These are phyloP conservation scores for Philypnodon macrostomus DNA, from an alignment of 2,797 vertebrate genomes.

Conservation along the genomic window DNA sequence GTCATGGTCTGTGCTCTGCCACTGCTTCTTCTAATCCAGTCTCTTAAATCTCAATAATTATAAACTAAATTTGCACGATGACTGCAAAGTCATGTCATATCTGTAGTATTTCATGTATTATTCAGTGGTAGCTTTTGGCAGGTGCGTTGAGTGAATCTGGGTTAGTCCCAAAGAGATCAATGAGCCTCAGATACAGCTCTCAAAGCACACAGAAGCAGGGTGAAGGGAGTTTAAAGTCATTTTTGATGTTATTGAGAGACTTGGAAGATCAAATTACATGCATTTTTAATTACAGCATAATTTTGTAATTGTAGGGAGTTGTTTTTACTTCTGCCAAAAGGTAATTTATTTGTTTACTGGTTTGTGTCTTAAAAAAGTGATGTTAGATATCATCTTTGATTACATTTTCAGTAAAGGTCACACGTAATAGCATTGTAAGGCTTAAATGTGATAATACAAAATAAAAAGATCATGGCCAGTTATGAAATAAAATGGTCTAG, in stretches of 20 bases:
- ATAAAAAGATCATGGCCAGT: no score
- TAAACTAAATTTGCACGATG: neutral
- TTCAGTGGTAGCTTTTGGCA: slow-evolving; percentile 8
- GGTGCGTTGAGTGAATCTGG: slow-evolving; percentile 23
- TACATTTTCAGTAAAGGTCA: no score
- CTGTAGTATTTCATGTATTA: slow-evolving; percentile 1
- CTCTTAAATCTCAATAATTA: neutral
- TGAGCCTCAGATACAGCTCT: slow-evolving; percentile 16
- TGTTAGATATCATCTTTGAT: no score
- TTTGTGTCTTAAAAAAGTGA: no score
- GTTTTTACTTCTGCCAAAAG: no score
- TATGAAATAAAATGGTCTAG: no score
- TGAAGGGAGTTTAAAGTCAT: slow-evolving; percentile 8
- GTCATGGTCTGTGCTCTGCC: no score
- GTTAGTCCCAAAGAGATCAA: slow-evolving; percentile 40
- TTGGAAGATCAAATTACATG: slow-evolving; percentile 3
- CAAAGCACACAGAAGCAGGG: slow-evolving; percentile 22
- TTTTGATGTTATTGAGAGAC: neutral
- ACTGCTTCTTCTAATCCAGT: no score
- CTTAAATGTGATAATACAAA: no score
- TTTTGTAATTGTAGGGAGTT: no score
- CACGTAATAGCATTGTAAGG: no score
- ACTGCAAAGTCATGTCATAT: neutral
- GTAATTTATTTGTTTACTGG: no score
- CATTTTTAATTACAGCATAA: neutral